phyloP scores from a whole-genome alignment of 2,888 invertebrate species.

The Aporophyla lueneburgensis region DNA sequence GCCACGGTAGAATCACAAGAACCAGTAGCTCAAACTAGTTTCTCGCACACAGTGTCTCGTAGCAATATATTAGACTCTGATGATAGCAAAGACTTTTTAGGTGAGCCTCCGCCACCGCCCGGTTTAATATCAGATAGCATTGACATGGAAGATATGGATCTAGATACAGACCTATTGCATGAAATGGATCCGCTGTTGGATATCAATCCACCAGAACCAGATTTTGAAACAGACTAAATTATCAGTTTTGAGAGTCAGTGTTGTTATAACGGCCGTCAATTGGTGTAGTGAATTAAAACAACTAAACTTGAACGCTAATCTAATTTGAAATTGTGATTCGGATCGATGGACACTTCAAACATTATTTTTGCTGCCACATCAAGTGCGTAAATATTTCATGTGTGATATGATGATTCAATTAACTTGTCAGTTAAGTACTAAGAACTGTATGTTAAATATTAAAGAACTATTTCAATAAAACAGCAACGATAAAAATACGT shows the following conservation, averaged over 20 bases:
- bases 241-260: conserved; percentile 22
- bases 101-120: conserved; percentile 52
- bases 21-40: conserved; percentile 51
- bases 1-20: conserved; percentile 54
- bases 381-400: conserved; percentile 12
- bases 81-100: conserved; percentile 64
- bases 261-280: background rate
- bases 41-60: conserved; percentile 31
- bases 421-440: background rate
- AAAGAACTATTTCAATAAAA: conserved; percentile 63
- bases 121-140: conserved; percentile 60
- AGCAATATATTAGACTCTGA: conserved; percentile 58
- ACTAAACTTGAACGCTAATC: conserved; percentile 3
- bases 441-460: conserved; percentile 13
- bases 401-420: conserved; percentile 2
- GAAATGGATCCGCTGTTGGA: conserved; percentile 53
- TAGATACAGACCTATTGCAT: conserved; percentile 53
- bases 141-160: conserved; percentile 57
- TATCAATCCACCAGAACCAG: conserved; percentile 50
- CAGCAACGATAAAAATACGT: conserved; percentile 68
- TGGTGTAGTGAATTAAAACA: conserved; percentile 24
- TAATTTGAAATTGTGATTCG: conserved; percentile 14
- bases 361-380: background rate
- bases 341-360: conserved; percentile 5
- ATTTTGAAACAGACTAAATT: conserved; percentile 53